A percentile compares a stretch with the other conserved stretches of the same genome.
These are phyloP conservation scores for Serranus cabrilla DNA, from an alignment of 2,797 vertebrate genomes.

Conservation along the genomic window DNA sequence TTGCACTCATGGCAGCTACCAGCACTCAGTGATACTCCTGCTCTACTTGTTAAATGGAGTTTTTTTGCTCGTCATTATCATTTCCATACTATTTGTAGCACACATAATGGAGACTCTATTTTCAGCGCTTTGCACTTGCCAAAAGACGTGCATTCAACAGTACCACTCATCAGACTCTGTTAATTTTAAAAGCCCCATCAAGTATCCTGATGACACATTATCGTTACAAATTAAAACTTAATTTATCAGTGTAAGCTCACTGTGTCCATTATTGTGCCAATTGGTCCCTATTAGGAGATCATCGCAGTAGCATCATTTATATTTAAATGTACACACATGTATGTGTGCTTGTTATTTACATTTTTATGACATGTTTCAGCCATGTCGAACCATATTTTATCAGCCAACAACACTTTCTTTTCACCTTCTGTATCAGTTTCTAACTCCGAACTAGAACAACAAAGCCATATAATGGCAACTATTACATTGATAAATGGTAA, in stretches of 20 bases:
- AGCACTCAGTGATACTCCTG: conserved; percentile 50
- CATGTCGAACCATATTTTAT: too few species aligned
- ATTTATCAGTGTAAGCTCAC: conserved; percentile 40
- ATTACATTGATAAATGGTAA: conserved; percentile 50
- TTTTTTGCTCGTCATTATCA: conserved; percentile 28
- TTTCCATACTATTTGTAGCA: conserved; percentile 29
- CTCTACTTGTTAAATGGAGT: conserved; percentile 33
- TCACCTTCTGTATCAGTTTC: conserved; percentile 17
- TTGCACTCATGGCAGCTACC: conserved; percentile 65
- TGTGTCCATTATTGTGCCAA: conserved; percentile 17
- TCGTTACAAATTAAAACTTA: conserved; percentile 26
- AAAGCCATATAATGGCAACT: conserved; percentile 20
- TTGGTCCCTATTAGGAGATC: conserved; percentile 13
- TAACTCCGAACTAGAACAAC: conserved; percentile 20
- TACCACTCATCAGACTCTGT: conserved; percentile 14
- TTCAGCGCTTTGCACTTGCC: conserved; percentile 13
- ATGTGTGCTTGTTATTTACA: not conserved
- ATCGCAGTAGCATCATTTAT: not conserved
- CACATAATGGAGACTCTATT: conserved; percentile 33
- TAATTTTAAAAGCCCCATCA: conserved; percentile 31
- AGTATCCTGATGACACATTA: conserved; percentile 26
- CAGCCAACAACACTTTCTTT: conserved; percentile 20
- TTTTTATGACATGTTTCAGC: not conserved
- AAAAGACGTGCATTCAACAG: conserved; percentile 27
- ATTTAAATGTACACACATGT: not conserved